Evolutionary conservation across 2,113 vertebrate species (phyloP).

Genomic region (Oryzias javanicus): DNA sequence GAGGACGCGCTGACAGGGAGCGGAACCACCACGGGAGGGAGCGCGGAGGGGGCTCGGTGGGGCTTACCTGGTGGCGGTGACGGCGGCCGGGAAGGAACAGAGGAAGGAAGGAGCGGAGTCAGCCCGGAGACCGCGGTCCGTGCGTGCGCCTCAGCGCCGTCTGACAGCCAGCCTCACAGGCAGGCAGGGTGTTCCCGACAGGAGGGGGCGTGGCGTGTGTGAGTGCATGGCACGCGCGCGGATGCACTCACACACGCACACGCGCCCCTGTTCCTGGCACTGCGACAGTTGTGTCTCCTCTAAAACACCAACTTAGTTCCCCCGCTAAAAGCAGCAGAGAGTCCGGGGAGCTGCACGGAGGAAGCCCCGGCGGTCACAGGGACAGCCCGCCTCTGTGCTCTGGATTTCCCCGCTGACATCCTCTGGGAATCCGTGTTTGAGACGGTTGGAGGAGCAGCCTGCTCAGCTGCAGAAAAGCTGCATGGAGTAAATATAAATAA

Average conservation of each 20-base stretch:
- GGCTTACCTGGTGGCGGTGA: constrained; percentile 56
- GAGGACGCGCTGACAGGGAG: not conserved
- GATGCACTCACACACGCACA: constrained; percentile 1
- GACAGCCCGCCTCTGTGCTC: constrained; percentile 25
- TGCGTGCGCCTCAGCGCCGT: constrained; percentile 55
- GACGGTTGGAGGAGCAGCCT: constrained; percentile 8
- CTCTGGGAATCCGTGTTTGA: constrained; percentile 19
- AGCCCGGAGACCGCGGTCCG: constrained; percentile 7
- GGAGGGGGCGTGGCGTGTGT: constrained; percentile 69
- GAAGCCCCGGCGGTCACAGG: constrained; percentile 34
- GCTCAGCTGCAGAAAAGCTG: not conserved
- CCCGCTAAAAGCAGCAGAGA: no score
- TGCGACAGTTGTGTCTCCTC: constrained; percentile 18
- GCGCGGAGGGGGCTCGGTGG: constrained; percentile 5
- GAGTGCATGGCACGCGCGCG: constrained; percentile 23
- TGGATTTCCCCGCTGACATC: constrained; percentile 39
- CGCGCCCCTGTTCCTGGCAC: constrained; percentile 30
- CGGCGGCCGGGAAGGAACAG: not conserved
- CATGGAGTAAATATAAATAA: no score
- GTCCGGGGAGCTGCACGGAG: not conserved
- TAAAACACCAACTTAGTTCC: no score
- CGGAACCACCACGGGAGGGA: constrained; percentile 3
- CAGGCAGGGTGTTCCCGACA: constrained; percentile 62
- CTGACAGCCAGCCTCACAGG: constrained; percentile 43
- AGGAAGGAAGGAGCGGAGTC: not conserved